Evolutionary conservation across 2,113 vertebrate species (phyloP).

Genomic region (Colius striatus): DNA sequence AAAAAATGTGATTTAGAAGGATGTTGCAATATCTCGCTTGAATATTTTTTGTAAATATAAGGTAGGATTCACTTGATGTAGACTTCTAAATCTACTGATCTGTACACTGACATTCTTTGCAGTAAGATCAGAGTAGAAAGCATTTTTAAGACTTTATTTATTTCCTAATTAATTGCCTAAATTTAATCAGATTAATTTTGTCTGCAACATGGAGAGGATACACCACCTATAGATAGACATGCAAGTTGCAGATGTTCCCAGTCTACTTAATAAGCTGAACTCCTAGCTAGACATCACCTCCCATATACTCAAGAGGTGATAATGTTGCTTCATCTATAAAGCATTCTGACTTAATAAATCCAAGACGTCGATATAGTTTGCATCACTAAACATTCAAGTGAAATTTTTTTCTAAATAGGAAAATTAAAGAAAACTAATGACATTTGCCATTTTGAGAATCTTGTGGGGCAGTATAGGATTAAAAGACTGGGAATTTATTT

Average conservation of each 20-base stretch:
- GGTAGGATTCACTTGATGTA: background rate
- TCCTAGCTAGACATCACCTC: background rate
- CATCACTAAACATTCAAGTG: background rate
- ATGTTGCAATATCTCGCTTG: background rate
- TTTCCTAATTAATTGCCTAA: background rate
- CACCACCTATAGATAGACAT: background rate
- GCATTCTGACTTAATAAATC: background rate
- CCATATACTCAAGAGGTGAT: background rate
- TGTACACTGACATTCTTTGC: background rate
- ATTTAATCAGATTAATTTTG: background rate
- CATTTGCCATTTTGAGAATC: background rate
- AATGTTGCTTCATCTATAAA: background rate
- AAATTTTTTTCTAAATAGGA: background rate
- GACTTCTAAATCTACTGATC: background rate
- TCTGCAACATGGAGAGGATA: background rate
- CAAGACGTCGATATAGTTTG: background rate
- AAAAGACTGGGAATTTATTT: background rate
- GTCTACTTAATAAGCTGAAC: background rate
- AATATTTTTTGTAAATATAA: background rate
- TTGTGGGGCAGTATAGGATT: background rate
- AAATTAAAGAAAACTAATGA: background rate
- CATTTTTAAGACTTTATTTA: background rate
- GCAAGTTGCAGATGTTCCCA: background rate
- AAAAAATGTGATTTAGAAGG: background rate
- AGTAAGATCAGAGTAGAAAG: background rate